phyloP scores from a whole-genome alignment of 2,888 invertebrate species.

The Tribolium freemani region DNA sequence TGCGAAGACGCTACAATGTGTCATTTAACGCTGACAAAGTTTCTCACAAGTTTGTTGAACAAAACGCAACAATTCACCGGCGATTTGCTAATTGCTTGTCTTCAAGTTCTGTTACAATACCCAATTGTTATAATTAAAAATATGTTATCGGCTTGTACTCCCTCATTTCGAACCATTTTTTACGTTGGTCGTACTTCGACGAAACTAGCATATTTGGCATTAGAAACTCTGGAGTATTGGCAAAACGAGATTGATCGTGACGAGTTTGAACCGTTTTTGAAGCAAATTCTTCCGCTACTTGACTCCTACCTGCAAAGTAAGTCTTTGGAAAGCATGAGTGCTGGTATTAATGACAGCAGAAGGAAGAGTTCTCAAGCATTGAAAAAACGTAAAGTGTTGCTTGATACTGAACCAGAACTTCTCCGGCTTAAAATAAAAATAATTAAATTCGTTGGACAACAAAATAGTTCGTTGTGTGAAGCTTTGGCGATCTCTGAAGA shows the following conservation, averaged over 20 bases:
- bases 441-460: constrained; percentile 66
- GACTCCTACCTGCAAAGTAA: constrained; percentile 72
- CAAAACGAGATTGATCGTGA: constrained; percentile 64
- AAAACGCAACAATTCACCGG: constrained; percentile 71
- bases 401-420: constrained; percentile 63
- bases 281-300: constrained; percentile 70
- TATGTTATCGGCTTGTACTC: constrained; percentile 63
- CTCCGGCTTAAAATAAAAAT: constrained; percentile 63
- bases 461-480: constrained; percentile 60
- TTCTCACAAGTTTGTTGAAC: constrained; percentile 63
- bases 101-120: constrained; percentile 72
- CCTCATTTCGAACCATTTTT: constrained; percentile 66
- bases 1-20: constrained; percentile 56
- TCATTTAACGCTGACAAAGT: constrained; percentile 54
- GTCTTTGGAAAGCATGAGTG: constrained; percentile 54
- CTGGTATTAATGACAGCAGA: constrained; percentile 27
- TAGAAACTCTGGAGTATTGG: constrained; percentile 75
- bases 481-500: constrained; percentile 58
- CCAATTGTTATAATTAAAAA: constrained; percentile 71
- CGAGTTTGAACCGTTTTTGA: constrained; percentile 66
- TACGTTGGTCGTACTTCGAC: constrained; percentile 69
- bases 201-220: constrained; percentile 69
- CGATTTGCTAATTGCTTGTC: constrained; percentile 74
- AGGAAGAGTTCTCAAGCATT: constrained; percentile 59
- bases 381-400: constrained; percentile 60